These are phyloP conservation scores for Anguilla japonica DNA, from an alignment of 2,113 vertebrate species.

Conservation along the genomic window DNA sequence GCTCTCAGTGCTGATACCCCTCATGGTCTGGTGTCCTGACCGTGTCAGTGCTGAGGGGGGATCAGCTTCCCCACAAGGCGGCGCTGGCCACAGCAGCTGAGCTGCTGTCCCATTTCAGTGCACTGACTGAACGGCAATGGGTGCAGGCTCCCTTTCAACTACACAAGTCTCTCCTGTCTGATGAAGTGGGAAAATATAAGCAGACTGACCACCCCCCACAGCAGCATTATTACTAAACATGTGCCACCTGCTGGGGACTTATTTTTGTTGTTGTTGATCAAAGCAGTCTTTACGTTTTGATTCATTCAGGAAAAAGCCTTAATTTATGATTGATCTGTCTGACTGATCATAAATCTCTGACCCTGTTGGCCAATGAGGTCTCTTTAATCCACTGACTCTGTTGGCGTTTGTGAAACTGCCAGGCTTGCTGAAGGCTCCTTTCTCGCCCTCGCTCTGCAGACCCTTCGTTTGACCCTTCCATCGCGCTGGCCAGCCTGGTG, in stretches of 20 bases:
- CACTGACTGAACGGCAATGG: neutral
- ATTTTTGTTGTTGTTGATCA: neutral
- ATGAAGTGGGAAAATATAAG: neutral
- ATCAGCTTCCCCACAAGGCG: too few species aligned
- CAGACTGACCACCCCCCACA: too few species aligned
- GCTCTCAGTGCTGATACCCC: too few species aligned
- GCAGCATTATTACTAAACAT: too few species aligned
- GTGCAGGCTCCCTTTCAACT: neutral
- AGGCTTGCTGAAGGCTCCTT: neutral
- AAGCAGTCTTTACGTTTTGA: neutral
- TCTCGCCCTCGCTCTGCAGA: constrained; percentile 66
- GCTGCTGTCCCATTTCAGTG: neutral
- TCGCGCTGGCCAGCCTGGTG: constrained; percentile 91
- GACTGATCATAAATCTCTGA: too few species aligned
- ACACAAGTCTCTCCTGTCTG: neutral
- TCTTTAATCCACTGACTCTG: too few species aligned
- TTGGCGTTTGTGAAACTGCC: neutral
- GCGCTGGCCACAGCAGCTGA: too few species aligned
- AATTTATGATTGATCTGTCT: neutral
- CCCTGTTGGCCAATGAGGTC: too few species aligned
- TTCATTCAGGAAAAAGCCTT: neutral
- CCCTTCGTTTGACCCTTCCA: constrained; percentile 89
- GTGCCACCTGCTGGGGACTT: too few species aligned
- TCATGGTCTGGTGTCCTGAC: too few species aligned
- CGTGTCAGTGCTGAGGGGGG: too few species aligned